Conservation (phyloP, 1,140 invertebrate genomes). For the Apocrypta bakeri region DNA sequence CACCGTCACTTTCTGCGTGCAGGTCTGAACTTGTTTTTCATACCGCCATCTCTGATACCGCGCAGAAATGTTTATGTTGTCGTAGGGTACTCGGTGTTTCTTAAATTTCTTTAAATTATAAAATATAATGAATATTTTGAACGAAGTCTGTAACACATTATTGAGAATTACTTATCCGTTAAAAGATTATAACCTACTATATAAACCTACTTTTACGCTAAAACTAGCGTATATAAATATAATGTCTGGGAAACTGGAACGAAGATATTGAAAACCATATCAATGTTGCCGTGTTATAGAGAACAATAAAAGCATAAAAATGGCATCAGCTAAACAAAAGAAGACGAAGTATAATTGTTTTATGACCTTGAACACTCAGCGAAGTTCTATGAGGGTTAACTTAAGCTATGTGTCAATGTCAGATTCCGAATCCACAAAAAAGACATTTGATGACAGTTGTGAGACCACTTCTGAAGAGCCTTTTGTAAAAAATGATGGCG, state of each 20-base stretch:
- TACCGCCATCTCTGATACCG: too few relatives aligned
- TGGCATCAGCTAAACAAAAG: constrained; percentile 25
- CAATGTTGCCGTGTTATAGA: not conserved
- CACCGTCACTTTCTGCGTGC: too few relatives aligned
- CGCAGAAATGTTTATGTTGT: too few relatives aligned
- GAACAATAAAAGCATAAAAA: not conserved
- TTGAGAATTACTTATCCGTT: too few relatives aligned
- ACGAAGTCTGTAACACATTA: too few relatives aligned
- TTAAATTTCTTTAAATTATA: too few relatives aligned
- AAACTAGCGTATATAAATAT: not conserved
- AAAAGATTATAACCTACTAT: too few relatives aligned
- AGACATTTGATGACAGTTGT: constrained; percentile 32
- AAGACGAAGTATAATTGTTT: not conserved
- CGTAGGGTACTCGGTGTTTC: too few relatives aligned
- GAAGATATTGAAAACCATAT: not conserved
- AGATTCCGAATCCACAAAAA: constrained; percentile 55
- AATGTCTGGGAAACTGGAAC: not conserved
- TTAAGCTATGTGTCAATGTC: constrained; percentile 59
- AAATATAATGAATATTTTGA: too few relatives aligned
- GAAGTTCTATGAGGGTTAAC: constrained; percentile 64
- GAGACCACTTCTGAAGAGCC: not conserved
- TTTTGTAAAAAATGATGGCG: not conserved
- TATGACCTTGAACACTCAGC: not conserved
- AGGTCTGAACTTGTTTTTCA: too few relatives aligned
- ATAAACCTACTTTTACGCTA: too few relatives aligned